These are phyloP conservation scores for Xestia sexstrigata DNA, from an alignment of 2,888 invertebrate species.

Conservation along the genomic window DNA sequence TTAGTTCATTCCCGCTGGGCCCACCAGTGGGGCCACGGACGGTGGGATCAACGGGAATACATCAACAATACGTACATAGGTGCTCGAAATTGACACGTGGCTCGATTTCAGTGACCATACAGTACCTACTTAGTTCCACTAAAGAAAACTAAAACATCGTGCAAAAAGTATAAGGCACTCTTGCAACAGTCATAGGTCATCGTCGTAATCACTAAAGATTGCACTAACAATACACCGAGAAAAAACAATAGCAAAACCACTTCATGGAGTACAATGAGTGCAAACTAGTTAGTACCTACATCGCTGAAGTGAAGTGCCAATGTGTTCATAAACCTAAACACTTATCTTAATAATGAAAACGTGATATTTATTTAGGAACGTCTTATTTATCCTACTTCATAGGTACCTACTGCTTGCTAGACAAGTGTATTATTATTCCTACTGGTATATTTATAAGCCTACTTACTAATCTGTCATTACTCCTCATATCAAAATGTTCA, in stretches of 20 bases:
- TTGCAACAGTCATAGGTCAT: not conserved
- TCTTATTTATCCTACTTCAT: not conserved
- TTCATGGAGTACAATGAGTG: constrained; percentile 26
- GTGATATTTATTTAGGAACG: constrained; percentile 13
- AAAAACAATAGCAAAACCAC: constrained; percentile 23
- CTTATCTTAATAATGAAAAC: constrained; percentile 20
- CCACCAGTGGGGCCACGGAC: no score
- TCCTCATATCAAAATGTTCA: not conserved
- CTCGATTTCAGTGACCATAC: not conserved
- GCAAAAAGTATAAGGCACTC: not conserved
- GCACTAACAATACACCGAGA: constrained; percentile 45
- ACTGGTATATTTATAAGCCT: not conserved
- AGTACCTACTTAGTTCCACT: not conserved
- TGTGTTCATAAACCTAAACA: constrained; percentile 14
- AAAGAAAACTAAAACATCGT: not conserved
- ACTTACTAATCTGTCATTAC: not conserved
- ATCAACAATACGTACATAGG: not conserved
- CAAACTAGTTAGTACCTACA: not conserved
- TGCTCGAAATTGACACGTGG: not conserved
- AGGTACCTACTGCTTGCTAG: not conserved
- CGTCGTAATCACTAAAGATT: constrained; percentile 10
- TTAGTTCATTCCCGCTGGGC: no score
- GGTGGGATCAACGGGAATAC: no score
- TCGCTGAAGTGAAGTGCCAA: constrained; percentile 3
- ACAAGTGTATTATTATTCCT: not conserved